These are phyloP conservation scores for Hiodon tergisus DNA, from an alignment of 2,113 vertebrate genomes.

Conservation along the genomic window DNA sequence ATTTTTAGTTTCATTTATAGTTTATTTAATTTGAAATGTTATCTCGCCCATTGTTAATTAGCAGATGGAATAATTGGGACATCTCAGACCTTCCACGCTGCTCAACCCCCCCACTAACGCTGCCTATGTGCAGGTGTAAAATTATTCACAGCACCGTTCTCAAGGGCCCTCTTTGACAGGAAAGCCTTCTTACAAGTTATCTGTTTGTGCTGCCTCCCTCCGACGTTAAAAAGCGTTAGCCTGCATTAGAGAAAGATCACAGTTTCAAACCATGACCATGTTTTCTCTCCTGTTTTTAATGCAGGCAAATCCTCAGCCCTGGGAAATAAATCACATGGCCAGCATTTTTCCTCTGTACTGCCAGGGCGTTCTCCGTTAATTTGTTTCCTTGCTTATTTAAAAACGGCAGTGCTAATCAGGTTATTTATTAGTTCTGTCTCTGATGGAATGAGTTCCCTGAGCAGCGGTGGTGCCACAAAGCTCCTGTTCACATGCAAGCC, in stretches of 20 bases:
- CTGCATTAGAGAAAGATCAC: slow-evolving; percentile 12
- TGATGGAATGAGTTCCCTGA: background rate
- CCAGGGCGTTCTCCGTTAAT: background rate
- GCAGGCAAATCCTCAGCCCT: background rate
- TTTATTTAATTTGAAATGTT: no score
- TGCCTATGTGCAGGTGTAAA: background rate
- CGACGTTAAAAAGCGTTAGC: background rate
- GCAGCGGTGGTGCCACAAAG: background rate
- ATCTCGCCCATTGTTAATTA: no score
- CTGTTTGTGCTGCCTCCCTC: background rate
- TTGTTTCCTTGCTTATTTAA: slow-evolving; percentile 26
- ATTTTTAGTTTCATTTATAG: no score
- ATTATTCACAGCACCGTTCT: slow-evolving; percentile 24
- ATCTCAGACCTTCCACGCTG: no score
- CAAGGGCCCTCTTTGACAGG: slow-evolving; percentile 8
- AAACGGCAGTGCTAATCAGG: slow-evolving; percentile 20
- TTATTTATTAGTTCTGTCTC: slow-evolving; percentile 28
- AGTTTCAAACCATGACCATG: background rate
- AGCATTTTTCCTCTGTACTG: background rate
- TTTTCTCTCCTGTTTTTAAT: background rate
- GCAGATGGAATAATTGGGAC: no score
- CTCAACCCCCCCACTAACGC: slow-evolving; percentile 6
- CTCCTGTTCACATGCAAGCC: slow-evolving; percentile 4
- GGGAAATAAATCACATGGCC: slow-evolving; percentile 1
- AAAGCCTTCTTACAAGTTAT: slow-evolving; percentile 7